phyloP scores from a whole-genome alignment of 2,113 vertebrate species.

The Tylochromis polylepis region DNA sequence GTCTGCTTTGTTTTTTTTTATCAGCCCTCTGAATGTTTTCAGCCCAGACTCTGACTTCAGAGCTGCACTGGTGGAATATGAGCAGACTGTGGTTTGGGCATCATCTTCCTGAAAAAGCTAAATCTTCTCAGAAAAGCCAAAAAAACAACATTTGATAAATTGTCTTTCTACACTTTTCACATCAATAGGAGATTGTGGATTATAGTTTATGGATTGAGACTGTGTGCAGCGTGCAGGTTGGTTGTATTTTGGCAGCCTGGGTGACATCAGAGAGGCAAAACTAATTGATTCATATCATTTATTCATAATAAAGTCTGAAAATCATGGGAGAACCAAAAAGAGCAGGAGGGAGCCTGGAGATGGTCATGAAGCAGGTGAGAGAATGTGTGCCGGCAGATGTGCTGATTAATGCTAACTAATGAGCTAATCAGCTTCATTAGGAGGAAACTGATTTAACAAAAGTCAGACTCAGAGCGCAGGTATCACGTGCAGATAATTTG shows the following conservation, averaged over 20 bases:
- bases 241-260: background rate
- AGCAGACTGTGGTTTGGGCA: background rate
- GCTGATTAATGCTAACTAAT: background rate
- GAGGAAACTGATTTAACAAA: background rate
- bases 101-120: background rate
- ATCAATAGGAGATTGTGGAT: background rate
- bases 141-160: background rate
- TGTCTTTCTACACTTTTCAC: background rate
- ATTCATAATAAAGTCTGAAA: background rate
- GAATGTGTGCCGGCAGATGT: background rate
- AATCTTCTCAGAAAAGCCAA: background rate
- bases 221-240: background rate
- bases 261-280: background rate
- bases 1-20: background rate
- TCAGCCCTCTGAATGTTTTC: background rate
- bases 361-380: background rate
- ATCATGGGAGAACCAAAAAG: background rate
- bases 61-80: background rate
- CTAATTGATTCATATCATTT: fast-evolving
- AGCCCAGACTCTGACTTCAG: background rate
- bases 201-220: background rate
- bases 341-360: background rate
- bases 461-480: background rate
- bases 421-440: background rate
- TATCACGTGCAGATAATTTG: fast-evolving